Evolutionary conservation across 2,797 vertebrate genomes (phyloP).

Genomic region (Epinephelus malabaricus): DNA sequence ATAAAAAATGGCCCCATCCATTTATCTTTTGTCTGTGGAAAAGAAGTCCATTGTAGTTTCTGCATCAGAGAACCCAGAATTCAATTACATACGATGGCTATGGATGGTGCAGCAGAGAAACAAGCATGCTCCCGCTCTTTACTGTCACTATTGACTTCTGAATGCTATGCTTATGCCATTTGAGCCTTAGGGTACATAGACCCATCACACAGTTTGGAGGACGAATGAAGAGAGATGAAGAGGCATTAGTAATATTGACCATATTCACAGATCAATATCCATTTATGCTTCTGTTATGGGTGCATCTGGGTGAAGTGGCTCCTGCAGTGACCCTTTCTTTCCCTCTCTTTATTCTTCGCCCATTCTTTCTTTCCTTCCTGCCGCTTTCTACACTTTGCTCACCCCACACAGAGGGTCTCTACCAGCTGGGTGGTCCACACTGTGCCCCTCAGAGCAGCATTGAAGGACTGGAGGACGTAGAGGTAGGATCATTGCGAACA

Average conservation of each 20-base stretch:
- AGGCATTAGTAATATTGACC: constrained; percentile 67
- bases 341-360: constrained; percentile 28
- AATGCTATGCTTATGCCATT: constrained; percentile 53
- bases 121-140: constrained; percentile 27
- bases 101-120: constrained; percentile 39
- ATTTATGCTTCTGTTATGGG: constrained; percentile 57
- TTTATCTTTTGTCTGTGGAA: constrained; percentile 16
- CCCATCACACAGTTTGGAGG: constrained; percentile 37
- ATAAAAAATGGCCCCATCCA: constrained; percentile 14
- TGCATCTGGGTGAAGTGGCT: constrained; percentile 55
- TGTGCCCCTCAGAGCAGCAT: constrained; percentile 92
- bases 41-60: constrained; percentile 25
- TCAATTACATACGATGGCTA: constrained; percentile 31
- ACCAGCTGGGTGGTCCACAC: constrained; percentile 88
- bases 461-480: constrained; percentile 92
- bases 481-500: constrained; percentile 83
- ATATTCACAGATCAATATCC: constrained; percentile 68
- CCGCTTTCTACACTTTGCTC: constrained; percentile 14
- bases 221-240: constrained; percentile 65
- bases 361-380: not conserved
- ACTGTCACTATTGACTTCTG: constrained; percentile 51
- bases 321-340: constrained; percentile 52
- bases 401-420: constrained; percentile 87
- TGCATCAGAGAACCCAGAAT: constrained; percentile 39
- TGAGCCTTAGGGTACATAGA: constrained; percentile 36